phyloP scores from a whole-genome alignment of 92 coral and sea anemone genomes.

The Porites lobata region DNA sequence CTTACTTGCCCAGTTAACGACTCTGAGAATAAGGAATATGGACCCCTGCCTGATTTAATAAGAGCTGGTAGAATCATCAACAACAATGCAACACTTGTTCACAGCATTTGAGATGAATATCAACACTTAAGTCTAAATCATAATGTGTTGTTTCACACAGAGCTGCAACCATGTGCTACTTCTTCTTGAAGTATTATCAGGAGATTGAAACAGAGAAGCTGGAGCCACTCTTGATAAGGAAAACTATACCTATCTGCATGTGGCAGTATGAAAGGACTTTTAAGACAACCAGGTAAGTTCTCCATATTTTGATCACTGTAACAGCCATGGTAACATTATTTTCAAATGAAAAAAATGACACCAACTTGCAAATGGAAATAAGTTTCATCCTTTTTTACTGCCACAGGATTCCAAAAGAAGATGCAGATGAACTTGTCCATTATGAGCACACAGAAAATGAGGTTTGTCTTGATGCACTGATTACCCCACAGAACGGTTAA shows the following conservation, averaged over 20 bases:
- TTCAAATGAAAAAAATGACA: background rate
- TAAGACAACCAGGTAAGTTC: constrained; percentile 86
- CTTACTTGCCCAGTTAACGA: no score
- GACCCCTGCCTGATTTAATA: no score
- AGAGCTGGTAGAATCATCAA: no score
- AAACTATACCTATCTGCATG: constrained; percentile 97
- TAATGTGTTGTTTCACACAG: constrained; percentile 32
- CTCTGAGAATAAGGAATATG: no score
- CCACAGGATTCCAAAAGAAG: constrained; percentile 89
- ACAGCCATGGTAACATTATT: background rate
- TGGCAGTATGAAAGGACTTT: constrained; percentile 96
- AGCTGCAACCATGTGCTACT: constrained; percentile 88
- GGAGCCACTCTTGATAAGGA: constrained; percentile 86
- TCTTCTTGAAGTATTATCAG: constrained; percentile 83
- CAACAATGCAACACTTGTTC: no score
- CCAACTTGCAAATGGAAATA: background rate
- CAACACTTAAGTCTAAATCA: background rate
- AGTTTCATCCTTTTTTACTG: background rate
- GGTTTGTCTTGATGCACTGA: constrained; percentile 51
- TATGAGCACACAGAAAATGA: constrained; percentile 90
- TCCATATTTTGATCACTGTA: background rate
- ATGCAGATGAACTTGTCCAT: constrained; percentile 92
- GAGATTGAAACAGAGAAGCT: constrained; percentile 85
- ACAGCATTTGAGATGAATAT: background rate
- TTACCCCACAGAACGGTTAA: background rate